phyloP scores from a whole-genome alignment of 2,888 invertebrate species.

The Synergus umbraculus region DNA sequence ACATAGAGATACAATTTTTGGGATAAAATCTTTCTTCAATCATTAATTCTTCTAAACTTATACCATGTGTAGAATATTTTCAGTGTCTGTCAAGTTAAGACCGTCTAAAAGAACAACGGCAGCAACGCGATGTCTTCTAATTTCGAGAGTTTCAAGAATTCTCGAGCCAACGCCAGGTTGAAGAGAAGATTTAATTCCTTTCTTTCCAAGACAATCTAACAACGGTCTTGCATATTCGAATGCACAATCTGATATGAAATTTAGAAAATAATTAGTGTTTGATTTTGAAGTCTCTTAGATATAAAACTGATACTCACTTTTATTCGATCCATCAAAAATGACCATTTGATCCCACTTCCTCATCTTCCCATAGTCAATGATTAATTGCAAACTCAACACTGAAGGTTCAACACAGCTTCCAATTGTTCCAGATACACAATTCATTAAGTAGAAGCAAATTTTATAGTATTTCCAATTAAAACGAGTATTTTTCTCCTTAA shows the following conservation, averaged over 20 bases:
- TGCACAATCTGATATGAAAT: conserved; percentile 44
- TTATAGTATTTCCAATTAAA: neutral
- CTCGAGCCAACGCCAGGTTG: conserved; percentile 68
- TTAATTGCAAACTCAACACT: conserved; percentile 76
- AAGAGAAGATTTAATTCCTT: conserved; percentile 67
- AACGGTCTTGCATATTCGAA: conserved; percentile 63
- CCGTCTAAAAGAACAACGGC: conserved; percentile 71
- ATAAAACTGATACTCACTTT: conserved; percentile 53
- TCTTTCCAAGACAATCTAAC: conserved; percentile 66
- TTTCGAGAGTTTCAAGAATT: conserved; percentile 66
- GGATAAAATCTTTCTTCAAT: neutral
- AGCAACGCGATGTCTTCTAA: conserved; percentile 69
- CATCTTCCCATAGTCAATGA: conserved; percentile 80
- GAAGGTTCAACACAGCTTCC: conserved; percentile 57
- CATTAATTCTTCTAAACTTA: neutral
- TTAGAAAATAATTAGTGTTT: neutral
- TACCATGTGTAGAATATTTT: conserved; percentile 72
- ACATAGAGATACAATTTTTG: neutral
- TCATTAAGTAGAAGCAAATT: neutral
- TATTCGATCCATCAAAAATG: conserved; percentile 73
- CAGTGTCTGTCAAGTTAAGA: conserved; percentile 67
- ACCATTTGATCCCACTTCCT: conserved; percentile 80
- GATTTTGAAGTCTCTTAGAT: neutral
- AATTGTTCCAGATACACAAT: conserved; percentile 38
- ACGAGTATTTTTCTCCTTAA: neutral